Evolutionary conservation across 2,797 vertebrate species (phyloP).

Genomic region (Pseudopleuronectes americanus): DNA sequence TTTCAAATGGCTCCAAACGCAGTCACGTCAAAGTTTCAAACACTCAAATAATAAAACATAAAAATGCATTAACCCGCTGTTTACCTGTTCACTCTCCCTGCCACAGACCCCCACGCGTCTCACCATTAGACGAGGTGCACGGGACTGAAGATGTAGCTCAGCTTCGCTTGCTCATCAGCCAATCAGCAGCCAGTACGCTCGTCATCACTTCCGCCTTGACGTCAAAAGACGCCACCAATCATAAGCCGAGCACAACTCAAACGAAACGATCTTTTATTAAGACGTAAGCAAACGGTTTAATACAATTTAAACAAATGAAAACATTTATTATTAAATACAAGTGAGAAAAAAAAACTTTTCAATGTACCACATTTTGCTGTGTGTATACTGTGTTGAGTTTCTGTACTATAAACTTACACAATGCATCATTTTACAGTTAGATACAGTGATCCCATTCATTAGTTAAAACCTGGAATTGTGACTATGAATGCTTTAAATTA

Average conservation of each 20-base stretch:
- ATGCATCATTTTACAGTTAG: not conserved
- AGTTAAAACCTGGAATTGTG: fast-evolving
- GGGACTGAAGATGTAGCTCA: too few relatives aligned
- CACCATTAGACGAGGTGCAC: not conserved
- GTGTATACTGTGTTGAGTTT: not conserved
- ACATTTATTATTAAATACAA: conserved; percentile 36
- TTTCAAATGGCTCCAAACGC: too few relatives aligned
- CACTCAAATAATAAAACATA: too few relatives aligned
- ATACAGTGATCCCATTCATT: not conserved
- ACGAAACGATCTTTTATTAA: too few relatives aligned
- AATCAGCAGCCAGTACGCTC: not conserved
- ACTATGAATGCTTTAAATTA: not conserved
- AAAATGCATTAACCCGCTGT: not conserved
- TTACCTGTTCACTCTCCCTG: not conserved
- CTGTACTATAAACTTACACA: not conserved
- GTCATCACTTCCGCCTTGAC: conserved; percentile 25
- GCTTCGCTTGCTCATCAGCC: not conserved
- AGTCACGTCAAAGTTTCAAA: too few relatives aligned
- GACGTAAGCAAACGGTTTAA: too few relatives aligned
- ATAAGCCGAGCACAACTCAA: not conserved
- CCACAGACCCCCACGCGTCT: not conserved
- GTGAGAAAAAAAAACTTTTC: not conserved
- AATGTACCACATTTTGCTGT: not conserved
- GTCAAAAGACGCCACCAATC: not conserved
- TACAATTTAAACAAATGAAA: not conserved